Evolutionary conservation across 2,888 invertebrate genomes (phyloP), one percentile per base, ranked within the genome.

Genomic region (Acronicta aceris): DNA sequence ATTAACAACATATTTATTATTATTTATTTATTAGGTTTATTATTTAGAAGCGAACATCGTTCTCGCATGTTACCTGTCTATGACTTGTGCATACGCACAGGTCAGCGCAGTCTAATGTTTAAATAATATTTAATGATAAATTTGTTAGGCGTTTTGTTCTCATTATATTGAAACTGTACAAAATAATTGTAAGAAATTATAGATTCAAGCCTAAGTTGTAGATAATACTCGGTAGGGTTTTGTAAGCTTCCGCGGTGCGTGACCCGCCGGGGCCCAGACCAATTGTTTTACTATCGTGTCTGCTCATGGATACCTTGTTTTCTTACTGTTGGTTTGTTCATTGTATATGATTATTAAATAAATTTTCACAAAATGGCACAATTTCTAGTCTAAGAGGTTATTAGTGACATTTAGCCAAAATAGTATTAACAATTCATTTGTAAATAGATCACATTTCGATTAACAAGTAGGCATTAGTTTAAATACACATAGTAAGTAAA

Each of bases 321-420:
- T 56, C 63, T 78, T 68, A 76, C 49, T 74, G 65, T 73, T 79
- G 69, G 33, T 73, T 71, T 60, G 74, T 82, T 77, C 65, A 63
- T 81, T 82, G 49, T 77, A 61, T 78, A 81, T 78, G 57, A 78
- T 78, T 81, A 74, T 76, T 71, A 81, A 74, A 76, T 81, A 71
- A 74, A 70, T 63, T 82, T 81, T 85, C 89, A 91, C 88, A 79
- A 86, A 84, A 93, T 82, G 92, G 93, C 94, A 94, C 94, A 93
- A 93, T 88, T 89, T 87, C 74, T 90, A 91, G 85, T 71, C 46
- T 93, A 93, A 92, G 90, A 81, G 84, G 83, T 92, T 91, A 91
- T 83, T 92, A 94, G 93, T 85, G 87, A 93, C 89, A 86, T 92
- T 92, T 94, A 94, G 94, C 94, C 94, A 94, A 94, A 94, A 92